Evolutionary conservation across 2,113 vertebrate species (phyloP).

Genomic region (Mobula hypostoma): DNA sequence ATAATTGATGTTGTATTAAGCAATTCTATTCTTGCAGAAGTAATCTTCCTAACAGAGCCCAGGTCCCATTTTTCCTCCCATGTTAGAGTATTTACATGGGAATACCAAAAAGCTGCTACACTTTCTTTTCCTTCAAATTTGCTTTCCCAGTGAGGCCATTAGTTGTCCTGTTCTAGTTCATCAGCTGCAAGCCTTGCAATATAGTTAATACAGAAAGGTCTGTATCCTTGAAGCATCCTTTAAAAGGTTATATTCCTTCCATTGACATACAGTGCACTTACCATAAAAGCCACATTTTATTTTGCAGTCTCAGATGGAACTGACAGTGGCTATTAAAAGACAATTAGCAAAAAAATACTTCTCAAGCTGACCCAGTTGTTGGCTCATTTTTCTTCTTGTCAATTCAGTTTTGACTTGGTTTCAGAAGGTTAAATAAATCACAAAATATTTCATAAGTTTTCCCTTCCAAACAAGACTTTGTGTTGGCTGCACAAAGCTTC

Average conservation of each 20-base stretch:
- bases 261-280: slow-evolving; percentile 37
- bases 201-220: not conserved
- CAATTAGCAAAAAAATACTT: not conserved
- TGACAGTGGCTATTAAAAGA: too few relatives aligned
- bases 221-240: not conserved
- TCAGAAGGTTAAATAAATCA: not conserved
- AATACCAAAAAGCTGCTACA: not conserved
- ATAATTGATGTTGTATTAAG: slow-evolving; percentile 27
- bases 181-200: not conserved
- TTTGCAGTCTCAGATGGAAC: slow-evolving; percentile 42
- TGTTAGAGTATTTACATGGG: not conserved
- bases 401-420: not conserved
- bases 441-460: not conserved
- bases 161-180: not conserved
- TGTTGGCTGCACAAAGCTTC: too few relatives aligned
- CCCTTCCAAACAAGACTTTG: not conserved
- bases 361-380: not conserved
- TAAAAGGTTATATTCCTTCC: not conserved
- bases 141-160: not conserved
- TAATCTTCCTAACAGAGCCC: slow-evolving; percentile 4
- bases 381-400: not conserved
- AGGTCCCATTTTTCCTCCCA: not conserved
- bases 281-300: slow-evolving; percentile 44
- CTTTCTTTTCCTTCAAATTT: not conserved
- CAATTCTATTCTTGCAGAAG: slow-evolving; percentile 18